Percentiles rank a stretch among this genome's conserved stretches.
These are phyloP conservation scores for Eulithis prunata DNA, from an alignment of 2,888 invertebrate genomes.

Conservation along the genomic window DNA sequence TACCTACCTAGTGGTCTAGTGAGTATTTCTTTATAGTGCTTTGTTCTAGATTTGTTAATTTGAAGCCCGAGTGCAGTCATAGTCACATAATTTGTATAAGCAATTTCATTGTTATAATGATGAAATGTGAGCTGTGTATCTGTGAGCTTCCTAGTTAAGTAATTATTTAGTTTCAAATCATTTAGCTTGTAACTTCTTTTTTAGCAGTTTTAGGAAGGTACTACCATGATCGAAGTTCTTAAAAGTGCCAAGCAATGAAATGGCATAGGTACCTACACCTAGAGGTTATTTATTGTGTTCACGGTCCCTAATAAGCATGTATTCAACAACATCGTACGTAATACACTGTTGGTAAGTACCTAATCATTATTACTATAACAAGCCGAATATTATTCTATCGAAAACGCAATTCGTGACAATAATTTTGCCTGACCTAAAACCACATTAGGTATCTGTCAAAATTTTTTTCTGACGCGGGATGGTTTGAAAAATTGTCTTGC, in stretches of 20 bases:
- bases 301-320: background rate
- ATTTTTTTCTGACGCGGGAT: no score
- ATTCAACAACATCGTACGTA: background rate
- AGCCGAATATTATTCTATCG: conserved; percentile 4
- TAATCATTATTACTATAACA: conserved; percentile 1
- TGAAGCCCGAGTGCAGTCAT: conserved; percentile 30
- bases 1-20: conserved; percentile 10
- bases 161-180: no score
- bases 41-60: conserved; percentile 41
- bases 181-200: no score
- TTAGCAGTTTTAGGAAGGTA: no score
- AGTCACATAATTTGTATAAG: conserved; percentile 38
- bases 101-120: conserved; percentile 23
- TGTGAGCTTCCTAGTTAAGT: conserved; percentile 11
- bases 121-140: conserved; percentile 7
- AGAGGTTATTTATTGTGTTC: no score
- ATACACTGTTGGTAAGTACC: background rate
- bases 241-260: no score
- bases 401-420: conserved; percentile 1
- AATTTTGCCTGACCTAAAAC: conserved; percentile 25
- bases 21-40: conserved; percentile 37
- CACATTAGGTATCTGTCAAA: conserved; percentile 14
- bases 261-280: no score
- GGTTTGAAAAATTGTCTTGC: no score
- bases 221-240: no score